A percentile compares a stretch with the other conserved stretches of the same genome.
phyloP scores from a whole-genome alignment of 2,888 invertebrate species.

The Aromia moschata region DNA sequence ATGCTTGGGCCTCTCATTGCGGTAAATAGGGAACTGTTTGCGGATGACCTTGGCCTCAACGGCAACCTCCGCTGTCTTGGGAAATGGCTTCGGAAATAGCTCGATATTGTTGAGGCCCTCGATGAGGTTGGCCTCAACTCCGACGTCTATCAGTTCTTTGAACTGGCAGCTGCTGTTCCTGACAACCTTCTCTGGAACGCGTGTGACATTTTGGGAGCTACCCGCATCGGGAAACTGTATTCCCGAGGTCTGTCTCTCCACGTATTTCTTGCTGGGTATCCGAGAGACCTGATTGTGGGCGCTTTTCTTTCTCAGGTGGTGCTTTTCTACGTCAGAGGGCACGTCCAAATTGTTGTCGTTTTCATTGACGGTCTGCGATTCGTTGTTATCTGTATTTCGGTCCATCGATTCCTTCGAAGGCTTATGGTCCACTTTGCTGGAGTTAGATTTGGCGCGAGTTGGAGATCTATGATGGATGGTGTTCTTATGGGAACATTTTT shows the following conservation, averaged over 20 bases:
- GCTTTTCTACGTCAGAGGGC: neutral
- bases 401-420: no score
- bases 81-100: neutral
- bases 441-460: neutral
- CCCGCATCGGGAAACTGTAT: neutral
- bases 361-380: no score
- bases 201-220: neutral
- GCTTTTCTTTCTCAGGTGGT: neutral
- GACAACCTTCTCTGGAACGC: neutral
- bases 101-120: neutral
- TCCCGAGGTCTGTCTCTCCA: neutral
- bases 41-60: neutral
- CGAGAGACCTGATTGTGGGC: neutral
- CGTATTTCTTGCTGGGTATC: neutral
- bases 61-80: neutral
- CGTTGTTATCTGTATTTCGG: no score
- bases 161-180: neutral
- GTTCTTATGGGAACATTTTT: neutral
- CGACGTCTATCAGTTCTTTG: constrained; percentile 3
- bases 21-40: neutral
- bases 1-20: neutral
- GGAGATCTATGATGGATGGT: neutral
- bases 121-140: neutral
- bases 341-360: neutral
- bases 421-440: no score